A percentile compares a stretch with the other conserved stretches of the same genome.
These are phyloP conservation scores for Megalops cyprinoides DNA, from an alignment of 2,797 vertebrate genomes.

Conservation along the genomic window DNA sequence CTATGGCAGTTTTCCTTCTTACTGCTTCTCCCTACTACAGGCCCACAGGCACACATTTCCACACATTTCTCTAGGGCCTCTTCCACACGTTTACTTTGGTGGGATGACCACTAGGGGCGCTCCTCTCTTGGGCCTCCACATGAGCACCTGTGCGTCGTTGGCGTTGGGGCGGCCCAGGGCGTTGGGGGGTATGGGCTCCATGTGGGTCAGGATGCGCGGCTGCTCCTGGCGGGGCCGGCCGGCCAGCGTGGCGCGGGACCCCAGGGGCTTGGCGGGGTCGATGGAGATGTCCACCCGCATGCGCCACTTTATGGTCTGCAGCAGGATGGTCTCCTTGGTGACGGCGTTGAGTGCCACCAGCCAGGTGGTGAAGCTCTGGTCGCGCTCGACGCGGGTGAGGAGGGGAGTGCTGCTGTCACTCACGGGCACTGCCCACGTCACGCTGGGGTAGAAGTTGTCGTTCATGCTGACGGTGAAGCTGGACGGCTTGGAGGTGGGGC, in stretches of 20 bases:
- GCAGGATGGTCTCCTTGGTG: constrained; percentile 92
- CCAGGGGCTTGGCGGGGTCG: constrained; percentile 88
- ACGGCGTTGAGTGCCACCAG: constrained; percentile 93
- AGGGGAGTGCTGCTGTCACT: constrained; percentile 92
- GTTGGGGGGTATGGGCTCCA: constrained; percentile 93
- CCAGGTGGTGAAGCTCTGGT: constrained; percentile 99
- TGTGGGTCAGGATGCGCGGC: constrained; percentile 89
- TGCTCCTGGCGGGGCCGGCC: constrained; percentile 94
- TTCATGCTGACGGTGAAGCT: constrained; percentile 98
- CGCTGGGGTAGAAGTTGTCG: constrained; percentile 98
- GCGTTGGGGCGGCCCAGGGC: constrained; percentile 95
- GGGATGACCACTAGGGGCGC: constrained; percentile 92
- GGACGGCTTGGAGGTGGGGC: constrained; percentile 91
- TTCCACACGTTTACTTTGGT: constrained; percentile 78
- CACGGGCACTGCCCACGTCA: constrained; percentile 97
- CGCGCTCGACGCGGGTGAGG: constrained; percentile 93
- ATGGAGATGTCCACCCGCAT: constrained; percentile 95
- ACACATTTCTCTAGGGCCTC: too few species aligned
- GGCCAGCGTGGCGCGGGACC: constrained; percentile 87
- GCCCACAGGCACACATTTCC: too few species aligned
- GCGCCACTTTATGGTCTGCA: constrained; percentile 97
- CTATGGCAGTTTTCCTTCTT: too few species aligned
- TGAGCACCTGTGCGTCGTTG: constrained; percentile 96
- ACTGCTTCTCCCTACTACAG: background rate
- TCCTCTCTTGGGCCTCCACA: constrained; percentile 96